These are phyloP conservation scores for Thunnus thynnus DNA, from an alignment of 2,113 vertebrate species.

Conservation along the genomic window DNA sequence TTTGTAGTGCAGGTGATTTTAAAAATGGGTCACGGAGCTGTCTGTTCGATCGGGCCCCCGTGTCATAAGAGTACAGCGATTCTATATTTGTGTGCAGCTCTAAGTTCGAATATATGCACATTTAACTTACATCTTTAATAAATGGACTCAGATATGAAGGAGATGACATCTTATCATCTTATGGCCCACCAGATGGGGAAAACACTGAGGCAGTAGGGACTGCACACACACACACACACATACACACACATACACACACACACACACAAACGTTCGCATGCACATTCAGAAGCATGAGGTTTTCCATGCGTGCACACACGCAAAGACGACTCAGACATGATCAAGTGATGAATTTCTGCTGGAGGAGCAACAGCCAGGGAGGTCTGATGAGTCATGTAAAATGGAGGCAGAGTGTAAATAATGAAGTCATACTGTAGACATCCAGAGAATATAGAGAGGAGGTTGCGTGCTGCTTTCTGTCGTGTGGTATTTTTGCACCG, in stretches of 20 bases:
- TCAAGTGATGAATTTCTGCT: conserved; percentile 37
- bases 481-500: background rate
- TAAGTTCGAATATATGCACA: background rate
- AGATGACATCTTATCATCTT: conserved; percentile 4
- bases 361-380: background rate
- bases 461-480: conserved; percentile 1
- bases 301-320: background rate
- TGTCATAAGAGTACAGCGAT: background rate
- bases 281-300: conserved; percentile 1
- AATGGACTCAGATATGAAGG: conserved; percentile 3
- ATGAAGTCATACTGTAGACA: conserved; percentile 29
- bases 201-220: background rate
- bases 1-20: background rate
- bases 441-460: conserved; percentile 2
- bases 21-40: conserved; percentile 17
- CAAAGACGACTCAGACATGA: background rate
- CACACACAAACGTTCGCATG: conserved; percentile 16
- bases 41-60: background rate
- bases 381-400: conserved; percentile 42
- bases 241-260: too few species aligned
- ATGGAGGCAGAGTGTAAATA: conserved; percentile 30
- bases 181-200: conserved; percentile 29
- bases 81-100: background rate
- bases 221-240: background rate
- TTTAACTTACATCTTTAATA: background rate